Base-by-base conservation (phyloP, 2,888 invertebrate species). In the Drosophila villosipedis region DNA sequence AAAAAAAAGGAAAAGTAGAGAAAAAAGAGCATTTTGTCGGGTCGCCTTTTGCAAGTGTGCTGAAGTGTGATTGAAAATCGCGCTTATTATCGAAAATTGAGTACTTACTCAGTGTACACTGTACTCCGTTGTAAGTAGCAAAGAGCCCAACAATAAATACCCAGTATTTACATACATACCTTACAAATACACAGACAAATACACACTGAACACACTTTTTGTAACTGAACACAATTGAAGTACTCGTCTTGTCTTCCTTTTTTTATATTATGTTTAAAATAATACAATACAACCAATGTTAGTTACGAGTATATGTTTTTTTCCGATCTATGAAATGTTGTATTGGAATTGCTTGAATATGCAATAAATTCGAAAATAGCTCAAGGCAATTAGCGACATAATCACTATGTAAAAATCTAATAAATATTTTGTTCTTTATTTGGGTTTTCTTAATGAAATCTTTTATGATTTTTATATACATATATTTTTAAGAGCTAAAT, bases 11-110 rank as follows among this genome's bases (percentile, higher is more conserved):
- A 43, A 31, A 61, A 41, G 31, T 22, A 22, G 10, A 63, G 54
- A 28, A 65, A 57, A 78, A 76, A 67, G 78, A 78, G 73, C 79
- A 80, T 77, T 77, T 77, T 68, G 82, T 83, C 84, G 83, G 84
- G 73, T 80, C 63, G 70, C 76, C 72, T 76, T 69, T 86, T 84
- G 68, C 55, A 64, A 73, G 68, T 77, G 37, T 54, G 54, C 70
- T 78, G 76, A 62, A 77, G 66, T 73, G 82, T 68, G 49, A 68
- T 68, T 71, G 55, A 50, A 65, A 35, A 25, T 57, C 41, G 58
- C 58, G 52, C 68, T 67, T 67, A 67, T 68, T 68, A 68, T 67
- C 68, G 49, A 65, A 67, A 80, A 83, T 82, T 78, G 82, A 82
- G 71, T 67, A 67, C 69, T 79, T 69, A 57, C 63, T 30, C 52